phyloP scores from a whole-genome alignment of 2,888 invertebrate species.

The Epinotia demarniana region DNA sequence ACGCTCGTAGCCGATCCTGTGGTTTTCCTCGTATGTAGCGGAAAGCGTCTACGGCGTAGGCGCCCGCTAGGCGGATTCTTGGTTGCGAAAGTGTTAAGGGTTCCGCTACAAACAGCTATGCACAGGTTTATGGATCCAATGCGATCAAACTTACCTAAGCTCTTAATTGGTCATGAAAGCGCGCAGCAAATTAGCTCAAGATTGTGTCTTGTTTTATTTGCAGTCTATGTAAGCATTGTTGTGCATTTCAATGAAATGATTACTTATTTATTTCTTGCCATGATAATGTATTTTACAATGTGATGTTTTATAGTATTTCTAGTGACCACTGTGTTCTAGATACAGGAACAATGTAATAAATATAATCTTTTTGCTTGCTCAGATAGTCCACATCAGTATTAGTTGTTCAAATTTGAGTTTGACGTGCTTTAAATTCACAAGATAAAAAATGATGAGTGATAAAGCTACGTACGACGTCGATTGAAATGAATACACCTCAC shows the following conservation, averaged over 20 bases:
- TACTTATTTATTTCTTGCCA: conserved; percentile 15
- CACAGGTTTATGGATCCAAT: neutral
- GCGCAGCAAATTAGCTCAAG: neutral
- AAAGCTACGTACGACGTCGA: too few relatives aligned
- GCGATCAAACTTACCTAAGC: too few relatives aligned
- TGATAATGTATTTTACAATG: conserved; percentile 2
- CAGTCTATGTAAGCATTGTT: neutral
- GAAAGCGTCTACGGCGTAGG: too few relatives aligned
- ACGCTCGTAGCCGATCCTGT: too few relatives aligned
- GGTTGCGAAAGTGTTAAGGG: too few relatives aligned
- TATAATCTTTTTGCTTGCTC: neutral
- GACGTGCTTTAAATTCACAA: neutral
- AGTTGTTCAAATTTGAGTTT: neutral
- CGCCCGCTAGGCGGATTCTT: too few relatives aligned
- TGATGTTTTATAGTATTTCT: neutral
- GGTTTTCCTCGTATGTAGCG: too few relatives aligned
- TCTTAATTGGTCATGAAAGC: neutral
- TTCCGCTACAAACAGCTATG: neutral
- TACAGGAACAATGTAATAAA: neutral
- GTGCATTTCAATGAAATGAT: neutral
- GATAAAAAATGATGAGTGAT: too few relatives aligned
- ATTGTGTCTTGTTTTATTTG: neutral
- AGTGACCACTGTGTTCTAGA: neutral
- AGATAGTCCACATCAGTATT: neutral
- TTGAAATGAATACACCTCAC: too few relatives aligned